Conservation (phyloP, 2,113 vertebrate species). For the Crocuta crocuta region DNA sequence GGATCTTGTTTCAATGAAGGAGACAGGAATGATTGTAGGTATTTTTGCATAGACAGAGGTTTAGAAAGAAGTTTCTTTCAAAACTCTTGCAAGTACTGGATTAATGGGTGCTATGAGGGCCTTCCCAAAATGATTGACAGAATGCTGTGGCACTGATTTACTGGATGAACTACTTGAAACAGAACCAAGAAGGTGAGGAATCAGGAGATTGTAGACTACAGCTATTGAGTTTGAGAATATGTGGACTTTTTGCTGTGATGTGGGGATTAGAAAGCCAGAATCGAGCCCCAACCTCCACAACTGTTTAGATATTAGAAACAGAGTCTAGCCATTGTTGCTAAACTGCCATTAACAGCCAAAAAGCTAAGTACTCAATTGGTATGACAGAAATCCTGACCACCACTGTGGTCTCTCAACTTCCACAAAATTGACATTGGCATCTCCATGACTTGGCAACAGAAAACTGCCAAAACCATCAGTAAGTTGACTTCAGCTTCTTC, state of each 20-base stretch:
- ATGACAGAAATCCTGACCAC: no score
- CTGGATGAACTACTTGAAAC: not conserved
- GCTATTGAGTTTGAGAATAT: not conserved
- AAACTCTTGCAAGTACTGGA: not conserved
- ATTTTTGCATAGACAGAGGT: not conserved
- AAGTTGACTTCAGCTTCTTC: not conserved
- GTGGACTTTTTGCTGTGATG: not conserved
- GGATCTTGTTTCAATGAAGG: not conserved
- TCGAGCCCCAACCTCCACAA: accelerated
- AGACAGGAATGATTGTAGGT: not conserved
- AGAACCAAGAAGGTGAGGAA: not conserved
- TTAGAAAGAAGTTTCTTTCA: not conserved
- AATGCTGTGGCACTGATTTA: not conserved
- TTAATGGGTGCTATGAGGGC: accelerated
- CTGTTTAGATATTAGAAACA: not conserved
- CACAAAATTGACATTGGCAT: not conserved
- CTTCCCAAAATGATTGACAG: not conserved
- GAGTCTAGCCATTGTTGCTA: not conserved
- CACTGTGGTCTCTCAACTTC: not conserved
- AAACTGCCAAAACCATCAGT: not conserved
- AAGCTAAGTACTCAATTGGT: not conserved
- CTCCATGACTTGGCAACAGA: not conserved
- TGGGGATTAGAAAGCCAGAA: not conserved
- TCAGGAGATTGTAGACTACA: not conserved
- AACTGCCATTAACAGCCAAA: not conserved